A percentile compares a stretch with the other conserved stretches of the same genome.
phyloP scores from a whole-genome alignment of 2,888 invertebrate species.

The Dasysyrphus tricinctus region DNA sequence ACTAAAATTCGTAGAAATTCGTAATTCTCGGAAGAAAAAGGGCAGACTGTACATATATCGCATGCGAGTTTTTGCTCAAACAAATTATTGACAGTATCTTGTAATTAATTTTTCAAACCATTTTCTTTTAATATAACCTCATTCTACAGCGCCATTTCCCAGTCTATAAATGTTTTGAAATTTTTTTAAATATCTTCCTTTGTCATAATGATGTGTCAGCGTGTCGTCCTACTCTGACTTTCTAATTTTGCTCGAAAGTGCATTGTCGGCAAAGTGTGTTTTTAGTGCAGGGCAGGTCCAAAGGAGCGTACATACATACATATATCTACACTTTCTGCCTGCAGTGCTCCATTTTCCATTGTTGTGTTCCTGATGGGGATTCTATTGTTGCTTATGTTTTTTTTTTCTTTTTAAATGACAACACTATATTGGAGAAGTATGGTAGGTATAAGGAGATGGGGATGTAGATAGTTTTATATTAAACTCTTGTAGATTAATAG shows the following conservation, averaged over 20 bases:
- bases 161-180: neutral
- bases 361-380: slow-evolving; percentile 16
- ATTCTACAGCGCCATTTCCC: neutral
- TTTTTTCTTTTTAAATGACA: neutral
- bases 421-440: slow-evolving; percentile 4
- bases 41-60: too few relatives aligned
- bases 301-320: neutral
- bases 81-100: too few relatives aligned
- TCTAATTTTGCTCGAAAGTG: slow-evolving; percentile 29
- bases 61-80: too few relatives aligned
- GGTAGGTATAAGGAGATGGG: too few relatives aligned
- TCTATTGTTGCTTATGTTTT: slow-evolving; percentile 18
- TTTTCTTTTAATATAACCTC: neutral
- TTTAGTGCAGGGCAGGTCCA: slow-evolving; percentile 34
- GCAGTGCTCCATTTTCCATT: slow-evolving; percentile 29
- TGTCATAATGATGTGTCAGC: neutral
- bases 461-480: slow-evolving; percentile 22
- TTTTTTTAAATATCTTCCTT: neutral
- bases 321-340: slow-evolving; percentile 19
- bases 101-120: neutral
- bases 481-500: slow-evolving; percentile 37
- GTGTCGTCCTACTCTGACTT: slow-evolving; percentile 22
- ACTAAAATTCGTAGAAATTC: too few relatives aligned
- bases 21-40: too few relatives aligned
- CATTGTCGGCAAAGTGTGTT: slow-evolving; percentile 33